Evolutionary conservation across 2,888 invertebrate species (phyloP).

Genomic region (Drosophila paucipuncta): DNA sequence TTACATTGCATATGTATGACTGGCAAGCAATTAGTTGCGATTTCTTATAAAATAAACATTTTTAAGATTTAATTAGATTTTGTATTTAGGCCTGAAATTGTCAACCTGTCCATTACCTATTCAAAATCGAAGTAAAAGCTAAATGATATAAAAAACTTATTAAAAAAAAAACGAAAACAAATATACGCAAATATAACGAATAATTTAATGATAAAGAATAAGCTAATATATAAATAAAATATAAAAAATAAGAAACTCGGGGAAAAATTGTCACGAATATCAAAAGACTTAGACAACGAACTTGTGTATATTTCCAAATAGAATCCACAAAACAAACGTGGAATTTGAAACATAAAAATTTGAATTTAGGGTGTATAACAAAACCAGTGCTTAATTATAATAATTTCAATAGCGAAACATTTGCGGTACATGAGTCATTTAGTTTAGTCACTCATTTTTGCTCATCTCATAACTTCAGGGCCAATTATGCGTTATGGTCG

Average conservation of each 20-base stretch:
- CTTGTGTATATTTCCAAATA: background rate
- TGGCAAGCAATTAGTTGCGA: slow-evolving; percentile 58
- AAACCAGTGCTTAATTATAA: slow-evolving; percentile 38
- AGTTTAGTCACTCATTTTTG: slow-evolving; percentile 14
- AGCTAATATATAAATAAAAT: background rate
- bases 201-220: background rate
- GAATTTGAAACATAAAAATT: background rate
- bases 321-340: background rate
- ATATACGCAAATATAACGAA: background rate
- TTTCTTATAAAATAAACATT: slow-evolving; percentile 50
- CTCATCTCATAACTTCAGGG: slow-evolving; percentile 58
- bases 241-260: background rate
- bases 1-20: slow-evolving; percentile 40
- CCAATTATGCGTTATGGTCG: slow-evolving; percentile 71
- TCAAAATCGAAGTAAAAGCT: slow-evolving; percentile 16
- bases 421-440: slow-evolving; percentile 58
- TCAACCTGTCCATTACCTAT: slow-evolving; percentile 39
- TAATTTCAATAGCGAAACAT: slow-evolving; percentile 41
- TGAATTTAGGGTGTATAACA: slow-evolving; percentile 12
- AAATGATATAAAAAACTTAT: background rate
- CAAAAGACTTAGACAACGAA: slow-evolving; percentile 43
- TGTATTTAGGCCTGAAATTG: slow-evolving; percentile 54
- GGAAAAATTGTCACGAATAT: background rate
- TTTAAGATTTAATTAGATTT: slow-evolving; percentile 62
- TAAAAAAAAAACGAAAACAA: background rate